phyloP scores from a whole-genome alignment of 2,797 vertebrate genomes.

The Adelosebastes latens region DNA sequence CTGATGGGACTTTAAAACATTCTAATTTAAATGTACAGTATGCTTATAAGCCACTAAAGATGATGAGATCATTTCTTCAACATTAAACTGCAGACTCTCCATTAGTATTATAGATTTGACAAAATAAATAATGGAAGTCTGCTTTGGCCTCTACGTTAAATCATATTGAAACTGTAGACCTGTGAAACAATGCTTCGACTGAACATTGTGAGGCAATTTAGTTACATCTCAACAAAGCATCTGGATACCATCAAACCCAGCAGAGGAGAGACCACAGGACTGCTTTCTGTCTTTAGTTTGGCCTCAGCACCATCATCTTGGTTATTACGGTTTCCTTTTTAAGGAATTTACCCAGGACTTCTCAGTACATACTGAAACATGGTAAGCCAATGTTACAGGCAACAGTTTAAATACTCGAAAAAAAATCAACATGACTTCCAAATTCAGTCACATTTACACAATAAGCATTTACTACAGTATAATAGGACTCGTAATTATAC shows the following conservation, averaged over 20 bases:
- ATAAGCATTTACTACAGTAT: neutral
- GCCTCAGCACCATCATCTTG: neutral
- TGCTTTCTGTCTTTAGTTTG: neutral
- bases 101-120: neutral
- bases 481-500: neutral
- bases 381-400: neutral
- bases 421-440: too few relatives aligned
- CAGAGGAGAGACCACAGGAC: neutral
- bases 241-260: slow-evolving; percentile 46
- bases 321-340: neutral
- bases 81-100: neutral
- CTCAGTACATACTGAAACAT: neutral
- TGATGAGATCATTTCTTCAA: neutral
- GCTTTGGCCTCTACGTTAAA: neutral
- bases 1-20: neutral
- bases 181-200: slow-evolving; percentile 22
- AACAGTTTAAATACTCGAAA: neutral
- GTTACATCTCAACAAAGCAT: slow-evolving; percentile 51
- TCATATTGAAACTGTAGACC: neutral
- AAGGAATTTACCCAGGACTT: neutral
- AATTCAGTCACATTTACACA: neutral
- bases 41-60: neutral
- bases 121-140: neutral
- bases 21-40: neutral
- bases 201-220: slow-evolving; percentile 7